Conservation (phyloP, 2,113 vertebrate genomes). For the Cryptotis parvus region DNA sequence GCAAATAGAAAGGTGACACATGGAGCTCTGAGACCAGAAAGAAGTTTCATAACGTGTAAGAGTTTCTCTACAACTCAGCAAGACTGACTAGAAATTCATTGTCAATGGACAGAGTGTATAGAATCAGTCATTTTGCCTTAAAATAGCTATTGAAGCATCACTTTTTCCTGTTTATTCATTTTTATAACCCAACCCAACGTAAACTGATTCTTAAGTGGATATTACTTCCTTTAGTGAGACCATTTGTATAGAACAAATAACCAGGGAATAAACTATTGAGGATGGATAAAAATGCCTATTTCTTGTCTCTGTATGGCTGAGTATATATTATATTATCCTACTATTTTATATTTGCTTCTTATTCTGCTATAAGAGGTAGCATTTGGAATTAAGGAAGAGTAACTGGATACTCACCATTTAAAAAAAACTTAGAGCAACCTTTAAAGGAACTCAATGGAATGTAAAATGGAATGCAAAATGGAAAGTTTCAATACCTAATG, state of each 20-base stretch:
- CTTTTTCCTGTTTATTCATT: not conserved
- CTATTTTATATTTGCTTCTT: slow-evolving; percentile 18
- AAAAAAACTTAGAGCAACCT: not conserved
- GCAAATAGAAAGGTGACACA: not conserved
- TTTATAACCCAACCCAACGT: not conserved
- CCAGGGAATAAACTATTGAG: slow-evolving; percentile 30
- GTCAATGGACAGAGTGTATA: not conserved
- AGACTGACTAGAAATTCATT: not conserved
- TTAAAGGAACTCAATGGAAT: not conserved
- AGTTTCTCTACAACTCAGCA: not conserved
- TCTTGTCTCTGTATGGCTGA: not conserved
- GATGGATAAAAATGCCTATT: slow-evolving; percentile 25
- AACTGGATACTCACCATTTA: not conserved
- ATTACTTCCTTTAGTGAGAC: not conserved
- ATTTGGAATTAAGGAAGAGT: slow-evolving; percentile 6
- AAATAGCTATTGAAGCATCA: not conserved
- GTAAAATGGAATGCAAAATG: not conserved
- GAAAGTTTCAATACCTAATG: not conserved
- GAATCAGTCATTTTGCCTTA: not conserved
- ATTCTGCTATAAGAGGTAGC: not conserved
- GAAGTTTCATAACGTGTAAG: not conserved
- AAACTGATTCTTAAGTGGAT: not conserved
- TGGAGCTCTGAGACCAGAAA: not conserved
- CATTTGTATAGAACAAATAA: slow-evolving; percentile 19
- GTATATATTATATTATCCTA: not conserved